phyloP scores from a whole-genome alignment of 2,797 vertebrate species.

The Thripadectes ignobilis region DNA sequence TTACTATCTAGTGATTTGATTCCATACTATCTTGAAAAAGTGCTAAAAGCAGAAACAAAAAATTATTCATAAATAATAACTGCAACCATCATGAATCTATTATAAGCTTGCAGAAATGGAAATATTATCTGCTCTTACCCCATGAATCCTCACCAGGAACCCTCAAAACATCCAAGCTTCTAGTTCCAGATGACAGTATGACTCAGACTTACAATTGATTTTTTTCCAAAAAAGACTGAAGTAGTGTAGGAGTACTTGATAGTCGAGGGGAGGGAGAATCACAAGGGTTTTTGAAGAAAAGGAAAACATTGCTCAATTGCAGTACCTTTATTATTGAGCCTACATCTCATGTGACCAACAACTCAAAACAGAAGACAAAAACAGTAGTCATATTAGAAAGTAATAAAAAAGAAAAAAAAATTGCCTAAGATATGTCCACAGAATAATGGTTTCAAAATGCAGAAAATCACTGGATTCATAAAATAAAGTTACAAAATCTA shows the following conservation, averaged over 20 bases:
- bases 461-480: not conserved
- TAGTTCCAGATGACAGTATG: slow-evolving; percentile 5
- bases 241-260: slow-evolving; percentile 23
- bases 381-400: not conserved
- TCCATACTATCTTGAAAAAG: not conserved
- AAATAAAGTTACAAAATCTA: not conserved
- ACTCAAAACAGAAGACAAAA: not conserved
- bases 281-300: not conserved
- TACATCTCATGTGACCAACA: not conserved
- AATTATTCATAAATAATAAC: not conserved
- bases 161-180: not conserved
- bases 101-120: not conserved
- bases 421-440: not conserved
- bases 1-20: not conserved
- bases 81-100: not conserved
- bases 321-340: not conserved
- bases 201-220: slow-evolving; percentile 1
- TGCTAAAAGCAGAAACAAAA: not conserved
- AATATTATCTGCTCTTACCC: not conserved
- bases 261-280: not conserved
- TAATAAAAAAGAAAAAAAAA: not conserved
- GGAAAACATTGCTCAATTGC: not conserved
- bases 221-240: not conserved
- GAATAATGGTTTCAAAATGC: not conserved
- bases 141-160: not conserved